Conservation (phyloP, 2,888 invertebrate species). For the Stenchaetothrips biformis region DNA sequence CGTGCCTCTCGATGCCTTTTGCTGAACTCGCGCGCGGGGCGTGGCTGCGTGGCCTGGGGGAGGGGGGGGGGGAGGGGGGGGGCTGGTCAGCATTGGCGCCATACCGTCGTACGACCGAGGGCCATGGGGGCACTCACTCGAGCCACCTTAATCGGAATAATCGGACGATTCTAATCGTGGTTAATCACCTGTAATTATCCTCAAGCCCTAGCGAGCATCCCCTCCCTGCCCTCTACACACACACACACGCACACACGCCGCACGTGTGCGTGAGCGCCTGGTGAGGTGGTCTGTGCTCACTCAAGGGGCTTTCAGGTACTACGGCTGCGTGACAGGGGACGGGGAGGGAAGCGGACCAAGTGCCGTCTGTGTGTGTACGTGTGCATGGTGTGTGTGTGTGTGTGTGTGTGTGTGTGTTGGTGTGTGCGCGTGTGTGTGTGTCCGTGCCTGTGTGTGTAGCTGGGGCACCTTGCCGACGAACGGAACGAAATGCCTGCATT, state of each 20-base stretch:
- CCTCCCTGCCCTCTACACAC: neutral
- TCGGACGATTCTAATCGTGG: conserved; percentile 3
- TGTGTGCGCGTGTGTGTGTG: neutral
- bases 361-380: neutral
- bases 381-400: neutral
- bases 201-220: neutral
- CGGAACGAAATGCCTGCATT: neutral
- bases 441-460: neutral
- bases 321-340: neutral
- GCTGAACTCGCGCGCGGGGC: neutral
- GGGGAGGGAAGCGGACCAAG: neutral
- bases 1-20: neutral
- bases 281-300: too few species aligned
- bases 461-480: neutral
- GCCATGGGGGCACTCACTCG: neutral
- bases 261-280: neutral
- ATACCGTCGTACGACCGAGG: neutral
- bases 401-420: neutral
- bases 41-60: neutral
- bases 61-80: neutral
- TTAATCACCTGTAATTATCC: conserved; percentile 3
- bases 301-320: too few species aligned
- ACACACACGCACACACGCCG: neutral
- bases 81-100: neutral
- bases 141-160: neutral